These are phyloP conservation scores for Scaptomyza montana DNA, from an alignment of 1,140 invertebrate species.

Conservation along the genomic window DNA sequence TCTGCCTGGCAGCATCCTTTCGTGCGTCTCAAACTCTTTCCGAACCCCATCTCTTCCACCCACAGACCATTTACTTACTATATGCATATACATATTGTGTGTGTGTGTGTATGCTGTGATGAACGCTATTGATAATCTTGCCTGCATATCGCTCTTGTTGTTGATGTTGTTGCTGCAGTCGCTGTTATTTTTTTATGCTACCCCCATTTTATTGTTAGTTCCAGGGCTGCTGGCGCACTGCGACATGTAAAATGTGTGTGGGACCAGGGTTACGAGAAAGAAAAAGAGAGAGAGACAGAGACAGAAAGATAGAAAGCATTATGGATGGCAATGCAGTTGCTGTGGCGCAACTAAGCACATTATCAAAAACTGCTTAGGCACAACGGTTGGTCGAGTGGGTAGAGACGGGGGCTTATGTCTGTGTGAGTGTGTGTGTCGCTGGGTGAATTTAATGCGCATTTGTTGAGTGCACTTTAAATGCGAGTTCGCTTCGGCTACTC, in stretches of 20 bases:
- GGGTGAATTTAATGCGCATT: slow-evolving; percentile 16
- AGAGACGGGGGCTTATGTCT: too few relatives aligned
- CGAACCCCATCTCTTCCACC: slow-evolving; percentile 2
- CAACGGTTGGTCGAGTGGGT: neutral
- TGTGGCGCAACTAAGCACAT: slow-evolving; percentile 19
- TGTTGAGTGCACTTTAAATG: slow-evolving; percentile 3
- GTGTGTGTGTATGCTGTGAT: slow-evolving; percentile 40
- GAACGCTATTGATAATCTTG: slow-evolving; percentile 72
- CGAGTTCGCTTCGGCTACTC: neutral
- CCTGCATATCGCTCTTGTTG: slow-evolving; percentile 28
- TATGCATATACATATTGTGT: neutral
- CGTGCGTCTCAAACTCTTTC: slow-evolving; percentile 16
- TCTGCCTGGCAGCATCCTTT: slow-evolving; percentile 15
- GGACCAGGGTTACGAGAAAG: neutral
- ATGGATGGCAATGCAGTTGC: slow-evolving; percentile 6
- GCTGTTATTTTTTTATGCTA: slow-evolving; percentile 8
- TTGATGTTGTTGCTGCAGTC: slow-evolving; percentile 10
- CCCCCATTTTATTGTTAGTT: slow-evolving; percentile 43
- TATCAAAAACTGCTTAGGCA: slow-evolving; percentile 27
- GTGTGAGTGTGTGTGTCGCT: neutral
- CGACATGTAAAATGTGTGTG: slow-evolving; percentile 22
- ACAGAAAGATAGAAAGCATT: slow-evolving; percentile 1
- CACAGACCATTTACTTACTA: slow-evolving; percentile 17
- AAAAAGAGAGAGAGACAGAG: neutral
- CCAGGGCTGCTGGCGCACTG: slow-evolving; percentile 54